Conservation (phyloP, 2,113 vertebrate species). For the Balaenoptera acutorostrata region DNA sequence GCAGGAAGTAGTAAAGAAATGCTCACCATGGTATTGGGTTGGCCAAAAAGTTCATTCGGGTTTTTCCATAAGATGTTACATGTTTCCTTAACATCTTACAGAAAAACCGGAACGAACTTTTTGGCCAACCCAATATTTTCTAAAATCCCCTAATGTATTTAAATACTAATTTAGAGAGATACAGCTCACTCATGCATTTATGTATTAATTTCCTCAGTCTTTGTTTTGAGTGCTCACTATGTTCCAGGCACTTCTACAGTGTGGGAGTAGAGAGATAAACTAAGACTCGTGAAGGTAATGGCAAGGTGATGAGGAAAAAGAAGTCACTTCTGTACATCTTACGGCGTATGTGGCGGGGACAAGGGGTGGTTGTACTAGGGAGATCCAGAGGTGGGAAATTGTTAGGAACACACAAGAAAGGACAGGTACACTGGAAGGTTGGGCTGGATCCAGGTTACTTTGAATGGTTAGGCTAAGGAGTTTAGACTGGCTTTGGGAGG, state of each 20-base stretch:
- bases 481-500: not conserved
- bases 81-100: no score
- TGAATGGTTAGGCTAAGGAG: not conserved
- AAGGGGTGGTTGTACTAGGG: not conserved
- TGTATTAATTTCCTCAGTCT: not conserved
- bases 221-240: not conserved
- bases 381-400: not conserved
- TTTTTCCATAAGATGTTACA: no score
- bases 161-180: not conserved
- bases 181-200: not conserved
- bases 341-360: fast-evolving
- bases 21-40: not conserved
- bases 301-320: not conserved
- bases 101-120: no score
- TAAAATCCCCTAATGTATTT: not conserved
- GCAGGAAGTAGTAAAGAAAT: not conserved
- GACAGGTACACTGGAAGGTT: not conserved
- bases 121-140: not conserved
- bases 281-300: not conserved
- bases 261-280: not conserved
- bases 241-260: not conserved
- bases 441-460: not conserved
- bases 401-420: not conserved
- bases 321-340: not conserved
- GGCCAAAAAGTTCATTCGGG: no score